Conservation (phyloP, 2,797 vertebrate genomes). For the Rousettus madagascariensis region DNA sequence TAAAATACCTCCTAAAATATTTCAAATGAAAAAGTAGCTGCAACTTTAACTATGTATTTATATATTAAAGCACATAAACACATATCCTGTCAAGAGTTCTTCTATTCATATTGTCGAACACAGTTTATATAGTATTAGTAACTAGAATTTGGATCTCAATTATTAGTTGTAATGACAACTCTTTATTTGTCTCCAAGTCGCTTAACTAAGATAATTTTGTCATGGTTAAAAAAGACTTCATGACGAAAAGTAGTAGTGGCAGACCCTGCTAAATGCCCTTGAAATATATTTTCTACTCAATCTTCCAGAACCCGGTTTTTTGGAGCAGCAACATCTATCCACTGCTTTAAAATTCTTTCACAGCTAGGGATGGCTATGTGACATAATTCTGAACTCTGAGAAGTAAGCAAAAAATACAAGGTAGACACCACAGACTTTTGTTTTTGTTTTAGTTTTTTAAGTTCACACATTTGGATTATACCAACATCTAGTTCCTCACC, state of each 20-base stretch:
- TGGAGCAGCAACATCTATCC: neutral
- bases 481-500: neutral
- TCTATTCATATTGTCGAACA: neutral
- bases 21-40: neutral
- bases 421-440: neutral
- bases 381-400: neutral
- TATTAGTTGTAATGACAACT: neutral
- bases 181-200: neutral
- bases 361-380: neutral
- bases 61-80: neutral
- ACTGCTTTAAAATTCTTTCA: neutral
- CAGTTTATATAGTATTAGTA: neutral
- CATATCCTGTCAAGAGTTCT: neutral
- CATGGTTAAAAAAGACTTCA: neutral
- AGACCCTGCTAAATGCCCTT: neutral
- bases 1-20: neutral
- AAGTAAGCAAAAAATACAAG: neutral
- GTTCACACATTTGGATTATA: neutral
- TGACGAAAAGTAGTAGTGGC: neutral
- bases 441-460: neutral
- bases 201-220: neutral
- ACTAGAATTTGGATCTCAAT: neutral
- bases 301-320: neutral
- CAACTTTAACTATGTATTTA: neutral
- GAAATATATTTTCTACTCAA: neutral